Base-by-base conservation (phyloP, 2,797 vertebrate genomes). In the Cygnus olor region DNA sequence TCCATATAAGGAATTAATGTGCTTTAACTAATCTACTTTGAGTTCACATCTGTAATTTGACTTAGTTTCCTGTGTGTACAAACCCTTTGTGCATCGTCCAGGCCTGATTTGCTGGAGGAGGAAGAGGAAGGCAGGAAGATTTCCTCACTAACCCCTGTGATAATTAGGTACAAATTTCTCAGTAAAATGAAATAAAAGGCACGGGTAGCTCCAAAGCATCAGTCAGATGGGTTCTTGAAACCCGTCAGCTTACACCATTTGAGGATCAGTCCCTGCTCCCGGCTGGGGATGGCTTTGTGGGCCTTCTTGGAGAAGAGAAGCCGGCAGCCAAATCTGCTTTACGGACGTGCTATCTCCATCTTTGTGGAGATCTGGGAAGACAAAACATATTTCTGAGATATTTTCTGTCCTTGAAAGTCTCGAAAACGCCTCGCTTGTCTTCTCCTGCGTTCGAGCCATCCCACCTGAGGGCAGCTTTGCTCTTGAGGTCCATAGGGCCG, bases 31-130 rank as follows among this genome's bases (percentile, higher is more conserved):
- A 89, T 90, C 71, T 77, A 63, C 71, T 94, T 95, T 49, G 87
- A 91, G 80, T 85, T 92, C 69, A 76, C 61, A 53, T 85, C 56
- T 93, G 61, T 85, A 90, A 93, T 92, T 96, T 94, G 63, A 28
- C 76, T 96, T 94, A 92, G 38, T 71, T 89, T 95, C 64, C 45
- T 60, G 24, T 44, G 72, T 74, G 40, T 61, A 64, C 79, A 89
- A 81, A 61, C 49, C 45, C 34, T 89, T 80, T 85, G 27, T 89
- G 32, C 8, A 3, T 66, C 28, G 32, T 54, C 49, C 76, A 32
- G 69, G 81, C 78, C 45, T 36, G 58, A 53, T 89, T 85, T 88
- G 25, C 51, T 92, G 63, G n/a, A 77, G 64, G 51, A 90, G 60
- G 90, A 87, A 80, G 60, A 89, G 36, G 86, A 89, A 83, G n/a